Percentiles rank a stretch among this genome's conserved stretches.
These are phyloP conservation scores for Pachydiplax longipennis DNA, from an alignment of 2,888 invertebrate species.

Conservation along the genomic window DNA sequence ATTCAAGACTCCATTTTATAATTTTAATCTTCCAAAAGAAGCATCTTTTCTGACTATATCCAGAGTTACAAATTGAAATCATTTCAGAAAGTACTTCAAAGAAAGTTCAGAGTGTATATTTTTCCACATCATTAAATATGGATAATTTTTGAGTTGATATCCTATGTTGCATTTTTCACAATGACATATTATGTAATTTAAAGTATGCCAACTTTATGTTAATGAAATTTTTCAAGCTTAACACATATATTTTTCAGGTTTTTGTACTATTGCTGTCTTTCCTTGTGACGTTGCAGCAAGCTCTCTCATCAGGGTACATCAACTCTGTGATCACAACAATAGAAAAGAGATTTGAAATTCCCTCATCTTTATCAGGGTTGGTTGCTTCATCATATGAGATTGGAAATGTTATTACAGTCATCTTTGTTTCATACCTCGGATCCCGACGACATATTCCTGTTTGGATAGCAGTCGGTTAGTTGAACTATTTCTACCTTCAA, in stretches of 20 bases:
- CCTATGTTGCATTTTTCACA: neutral
- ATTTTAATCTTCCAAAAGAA: too few species aligned
- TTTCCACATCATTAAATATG: too few species aligned
- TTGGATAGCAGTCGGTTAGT: conserved; percentile 90
- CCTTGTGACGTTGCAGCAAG: conserved; percentile 89
- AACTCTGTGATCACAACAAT: conserved; percentile 97
- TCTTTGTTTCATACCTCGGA: conserved; percentile 94
- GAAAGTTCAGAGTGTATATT: too few species aligned
- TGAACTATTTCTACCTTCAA: neutral
- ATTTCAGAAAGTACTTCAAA: too few species aligned
- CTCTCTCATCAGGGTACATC: conserved; percentile 88
- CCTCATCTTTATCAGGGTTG: conserved; percentile 89
- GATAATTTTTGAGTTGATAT: too few species aligned
- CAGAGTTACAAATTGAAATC: too few species aligned
- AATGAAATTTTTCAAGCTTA: neutral
- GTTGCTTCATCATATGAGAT: conserved; percentile 95
- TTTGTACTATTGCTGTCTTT: conserved; percentile 89
- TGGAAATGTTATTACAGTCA: conserved; percentile 93
- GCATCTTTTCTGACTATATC: too few species aligned
- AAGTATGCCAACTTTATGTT: neutral
- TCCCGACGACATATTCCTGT: conserved; percentile 91
- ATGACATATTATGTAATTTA: neutral
- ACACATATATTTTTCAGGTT: conserved; percentile 66
- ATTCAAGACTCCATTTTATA: too few species aligned
- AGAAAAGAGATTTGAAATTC: conserved; percentile 91